phyloP scores from a whole-genome alignment of 2,113 vertebrate genomes.

The Callaeas wilsoni region DNA sequence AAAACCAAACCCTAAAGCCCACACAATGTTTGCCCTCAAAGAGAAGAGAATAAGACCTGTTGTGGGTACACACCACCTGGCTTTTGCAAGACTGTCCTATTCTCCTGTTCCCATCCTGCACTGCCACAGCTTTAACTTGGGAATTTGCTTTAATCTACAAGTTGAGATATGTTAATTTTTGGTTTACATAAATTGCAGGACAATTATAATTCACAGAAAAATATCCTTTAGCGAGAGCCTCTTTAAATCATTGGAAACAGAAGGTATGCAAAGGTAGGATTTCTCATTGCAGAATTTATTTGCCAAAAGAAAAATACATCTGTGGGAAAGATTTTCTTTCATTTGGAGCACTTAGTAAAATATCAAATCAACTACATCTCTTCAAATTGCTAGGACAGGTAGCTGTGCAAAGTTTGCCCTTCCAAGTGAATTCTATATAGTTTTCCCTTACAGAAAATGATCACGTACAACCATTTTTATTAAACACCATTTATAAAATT shows the following conservation, averaged over 20 bases:
- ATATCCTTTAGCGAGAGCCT: fast-evolving
- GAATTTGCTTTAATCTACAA: neutral
- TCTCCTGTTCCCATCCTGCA: fast-evolving
- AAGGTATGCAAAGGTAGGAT: neutral
- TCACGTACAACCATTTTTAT: neutral
- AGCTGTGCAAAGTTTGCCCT: neutral
- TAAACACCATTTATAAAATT: neutral
- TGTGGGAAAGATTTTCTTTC: neutral
- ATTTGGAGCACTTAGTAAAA: neutral
- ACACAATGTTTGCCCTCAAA: neutral
- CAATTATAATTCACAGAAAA: neutral
- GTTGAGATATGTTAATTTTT: neutral
- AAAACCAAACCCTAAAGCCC: neutral
- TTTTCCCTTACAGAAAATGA: neutral
- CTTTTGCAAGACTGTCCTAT: neutral
- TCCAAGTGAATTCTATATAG: neutral
- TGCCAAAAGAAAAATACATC: neutral
- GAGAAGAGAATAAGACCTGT: neutral
- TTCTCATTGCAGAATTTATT: neutral
- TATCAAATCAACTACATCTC: neutral
- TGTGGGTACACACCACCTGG: neutral
- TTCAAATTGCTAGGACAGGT: neutral
- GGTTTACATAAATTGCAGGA: neutral
- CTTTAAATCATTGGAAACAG: neutral
- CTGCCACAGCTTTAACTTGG: neutral